Evolutionary conservation across 2,113 vertebrate genomes (phyloP).

Genomic region (Oncorhynchus nerka): DNA sequence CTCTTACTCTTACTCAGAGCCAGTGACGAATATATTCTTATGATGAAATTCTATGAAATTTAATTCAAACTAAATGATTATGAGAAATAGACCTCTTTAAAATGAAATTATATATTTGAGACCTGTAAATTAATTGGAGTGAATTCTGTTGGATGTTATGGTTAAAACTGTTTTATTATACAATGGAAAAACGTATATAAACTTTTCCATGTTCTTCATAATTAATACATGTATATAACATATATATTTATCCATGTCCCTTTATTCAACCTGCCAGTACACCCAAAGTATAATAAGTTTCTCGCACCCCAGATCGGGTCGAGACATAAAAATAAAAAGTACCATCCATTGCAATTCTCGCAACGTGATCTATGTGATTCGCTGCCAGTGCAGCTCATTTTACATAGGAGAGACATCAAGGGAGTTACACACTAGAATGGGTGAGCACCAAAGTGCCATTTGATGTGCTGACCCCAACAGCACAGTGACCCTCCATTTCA

Average conservation of each 20-base stretch:
- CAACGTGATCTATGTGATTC: too few relatives aligned
- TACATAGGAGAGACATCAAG: too few relatives aligned
- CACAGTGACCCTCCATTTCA: too few relatives aligned
- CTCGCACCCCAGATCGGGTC: too few relatives aligned
- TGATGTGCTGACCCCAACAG: too few relatives aligned
- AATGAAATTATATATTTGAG: background rate
- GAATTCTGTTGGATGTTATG: background rate
- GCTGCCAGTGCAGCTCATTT: too few relatives aligned
- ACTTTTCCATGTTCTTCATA: background rate
- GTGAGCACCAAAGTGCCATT: too few relatives aligned
- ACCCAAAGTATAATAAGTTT: too few relatives aligned
- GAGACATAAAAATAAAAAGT: too few relatives aligned
- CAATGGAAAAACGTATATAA: background rate
- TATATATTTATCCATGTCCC: background rate
- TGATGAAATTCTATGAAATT: background rate
- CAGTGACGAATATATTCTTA: background rate
- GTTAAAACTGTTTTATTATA: background rate
- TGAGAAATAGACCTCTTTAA: background rate
- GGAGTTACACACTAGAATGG: too few relatives aligned
- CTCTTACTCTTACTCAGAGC: background rate
- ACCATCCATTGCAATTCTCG: too few relatives aligned
- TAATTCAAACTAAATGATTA: background rate
- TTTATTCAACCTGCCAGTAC: background rate
- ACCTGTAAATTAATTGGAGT: background rate
- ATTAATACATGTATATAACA: background rate